A percentile compares a stretch with the other conserved stretches of the same genome.
Conservation (phyloP, 1,140 invertebrate genomes). For the Drosophila kohkoa region DNA sequence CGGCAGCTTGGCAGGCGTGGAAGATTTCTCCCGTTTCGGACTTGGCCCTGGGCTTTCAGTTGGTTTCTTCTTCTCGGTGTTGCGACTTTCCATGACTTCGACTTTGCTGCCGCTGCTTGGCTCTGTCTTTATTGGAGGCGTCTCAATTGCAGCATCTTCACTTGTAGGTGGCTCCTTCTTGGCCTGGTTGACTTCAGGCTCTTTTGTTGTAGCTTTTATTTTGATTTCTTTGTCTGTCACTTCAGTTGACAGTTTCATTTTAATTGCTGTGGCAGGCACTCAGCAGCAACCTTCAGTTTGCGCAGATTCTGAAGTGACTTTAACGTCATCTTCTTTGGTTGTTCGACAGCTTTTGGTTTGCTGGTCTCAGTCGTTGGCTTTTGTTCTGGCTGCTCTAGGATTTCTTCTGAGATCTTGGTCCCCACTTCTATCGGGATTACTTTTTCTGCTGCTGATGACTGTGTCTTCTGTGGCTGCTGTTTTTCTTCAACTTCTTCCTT, state of each 20-base stretch:
- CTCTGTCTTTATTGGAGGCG: neutral
- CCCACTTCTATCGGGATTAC: neutral
- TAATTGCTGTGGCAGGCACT: neutral
- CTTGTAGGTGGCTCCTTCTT: neutral
- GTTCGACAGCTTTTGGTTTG: neutral
- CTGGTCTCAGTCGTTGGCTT: neutral
- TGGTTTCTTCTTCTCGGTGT: constrained; percentile 1
- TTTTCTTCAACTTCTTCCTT: neutral
- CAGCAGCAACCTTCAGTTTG: neutral
- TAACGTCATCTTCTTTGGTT: neutral
- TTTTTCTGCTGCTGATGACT: neutral
- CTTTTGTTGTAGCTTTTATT: neutral
- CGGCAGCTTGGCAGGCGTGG: neutral
- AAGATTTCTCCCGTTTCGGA: constrained; percentile 7
- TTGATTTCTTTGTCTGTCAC: neutral
- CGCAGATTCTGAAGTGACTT: neutral
- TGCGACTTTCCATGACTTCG: neutral
- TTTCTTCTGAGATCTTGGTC: neutral
- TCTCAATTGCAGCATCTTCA: neutral
- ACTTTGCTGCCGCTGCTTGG: neutral
- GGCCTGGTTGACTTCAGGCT: neutral
- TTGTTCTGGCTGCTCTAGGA: neutral
- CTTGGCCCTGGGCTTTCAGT: constrained; percentile 2
- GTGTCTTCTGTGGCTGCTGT: neutral
- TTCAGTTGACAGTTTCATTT: neutral